A percentile compares a stretch with the other conserved stretches of the same genome.
These are phyloP conservation scores for Melanotaenia maccullochi DNA, from an alignment of 2,797 vertebrate species.

Conservation along the genomic window DNA sequence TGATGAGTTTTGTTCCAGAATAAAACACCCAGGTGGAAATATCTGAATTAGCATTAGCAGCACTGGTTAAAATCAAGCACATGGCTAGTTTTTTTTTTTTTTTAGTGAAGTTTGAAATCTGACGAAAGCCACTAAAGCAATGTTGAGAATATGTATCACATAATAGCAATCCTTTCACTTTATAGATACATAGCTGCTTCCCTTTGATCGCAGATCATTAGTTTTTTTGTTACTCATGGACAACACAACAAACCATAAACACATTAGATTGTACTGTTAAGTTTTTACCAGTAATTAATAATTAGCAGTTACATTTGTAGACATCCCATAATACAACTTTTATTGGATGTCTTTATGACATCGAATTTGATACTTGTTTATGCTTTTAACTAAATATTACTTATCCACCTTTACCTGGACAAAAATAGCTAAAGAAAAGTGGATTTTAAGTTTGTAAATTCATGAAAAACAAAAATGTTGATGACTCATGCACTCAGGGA, in stretches of 20 bases:
- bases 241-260: background rate
- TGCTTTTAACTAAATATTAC: constrained; percentile 4
- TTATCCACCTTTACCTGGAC: background rate
- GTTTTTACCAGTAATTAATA: background rate
- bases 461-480: no score
- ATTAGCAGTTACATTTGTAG: background rate
- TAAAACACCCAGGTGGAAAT: background rate
- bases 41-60: no score
- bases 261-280: background rate
- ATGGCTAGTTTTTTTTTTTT: no score
- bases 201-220: background rate
- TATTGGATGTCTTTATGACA: background rate
- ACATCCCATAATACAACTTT: background rate
- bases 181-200: background rate
- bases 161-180: background rate
- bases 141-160: background rate
- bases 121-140: background rate
- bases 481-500: no score
- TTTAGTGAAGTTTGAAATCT: no score
- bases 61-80: background rate
- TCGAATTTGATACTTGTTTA: background rate
- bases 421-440: background rate
- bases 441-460: no score
- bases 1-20: constrained; percentile 58
- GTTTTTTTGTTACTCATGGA: background rate